Evolutionary conservation across 2,797 vertebrate genomes (phyloP), one percentile per base, ranked within the genome.

Genomic region (Leptatherina wallacei): DNA sequence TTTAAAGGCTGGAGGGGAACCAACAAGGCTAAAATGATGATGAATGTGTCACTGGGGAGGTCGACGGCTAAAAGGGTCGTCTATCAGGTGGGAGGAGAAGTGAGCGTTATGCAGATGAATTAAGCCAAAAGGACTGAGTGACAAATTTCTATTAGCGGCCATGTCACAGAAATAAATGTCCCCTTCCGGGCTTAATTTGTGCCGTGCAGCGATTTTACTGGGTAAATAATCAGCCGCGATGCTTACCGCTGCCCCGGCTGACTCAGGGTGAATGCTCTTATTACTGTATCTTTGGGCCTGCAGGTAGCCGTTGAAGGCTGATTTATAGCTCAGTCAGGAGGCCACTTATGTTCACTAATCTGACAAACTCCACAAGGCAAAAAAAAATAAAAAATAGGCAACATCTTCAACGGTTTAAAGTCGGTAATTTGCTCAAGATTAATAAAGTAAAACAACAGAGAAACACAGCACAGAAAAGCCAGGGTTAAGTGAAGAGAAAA

Each of bases 401-500:
- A 66, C 18, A 29, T 51, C 6, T 11, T 40, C 4, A 49, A 42
- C 6, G 2, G 22, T 63, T 58, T 56, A 42, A 44, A 11, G 7
- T 54, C 9, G 20, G 67, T 14, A 14, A 10, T 56, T 35, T 36
- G 32, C 32, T 44, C n/a, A 49, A 64, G 44, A 24, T 65, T 0
- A 56, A 49, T 49, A n/a, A 49, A 49, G 20, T 49, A 49, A 49
- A 49, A 49, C 20, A 0, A 44, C 13, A 44, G 13, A 10, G 51
- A 87, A 76, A 40, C 83, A 90, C 85, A 83, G 78, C 80, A 91
- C 80, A 90, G 66, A 76, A 80, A 80, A 88, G 62, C 60, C 56
- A 57, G 69, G 75, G 80, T 78, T 91, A 95, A 36, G 91, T 92
- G 96, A 86, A 87, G 81, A 88, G 79, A 85, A 82, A 83, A 88